Evolutionary conservation across 2,797 vertebrate genomes (phyloP).

Genomic region (Coracias cyanogaster): DNA sequence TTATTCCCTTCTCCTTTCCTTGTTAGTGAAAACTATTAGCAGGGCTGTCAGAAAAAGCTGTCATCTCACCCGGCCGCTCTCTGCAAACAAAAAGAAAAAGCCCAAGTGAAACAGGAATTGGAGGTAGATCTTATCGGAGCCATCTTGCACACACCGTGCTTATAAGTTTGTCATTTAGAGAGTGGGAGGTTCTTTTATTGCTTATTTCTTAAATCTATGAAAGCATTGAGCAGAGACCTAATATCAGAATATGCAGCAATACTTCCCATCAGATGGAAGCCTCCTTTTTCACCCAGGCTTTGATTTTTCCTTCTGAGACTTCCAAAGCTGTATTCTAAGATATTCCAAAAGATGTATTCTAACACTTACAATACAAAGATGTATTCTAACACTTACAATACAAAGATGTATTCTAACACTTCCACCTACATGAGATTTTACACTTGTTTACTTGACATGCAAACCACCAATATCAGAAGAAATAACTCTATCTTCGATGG

Average conservation of each 20-base stretch:
- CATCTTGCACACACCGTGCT: neutral
- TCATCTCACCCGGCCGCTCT: neutral
- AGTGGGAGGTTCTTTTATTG: neutral
- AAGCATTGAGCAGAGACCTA: neutral
- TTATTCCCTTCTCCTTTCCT: conserved; percentile 8
- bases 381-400: neutral
- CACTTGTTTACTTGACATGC: neutral
- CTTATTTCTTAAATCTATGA: neutral
- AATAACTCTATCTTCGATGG: neutral
- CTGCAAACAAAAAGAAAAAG: neutral
- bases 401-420: no score
- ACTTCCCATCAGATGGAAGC: neutral
- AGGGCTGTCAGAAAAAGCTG: neutral
- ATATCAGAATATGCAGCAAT: neutral
- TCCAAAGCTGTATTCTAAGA: neutral
- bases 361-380: neutral
- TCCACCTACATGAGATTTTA: neutral
- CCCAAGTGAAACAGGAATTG: neutral
- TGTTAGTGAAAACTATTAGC: conserved; percentile 22
- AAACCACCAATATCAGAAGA: neutral
- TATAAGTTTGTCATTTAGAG: neutral
- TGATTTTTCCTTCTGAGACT: neutral
- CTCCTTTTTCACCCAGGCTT: neutral
- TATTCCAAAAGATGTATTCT: neutral
- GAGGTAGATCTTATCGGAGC: neutral